Evolutionary conservation across 2,888 invertebrate species (phyloP), one percentile per base, ranked within the genome.

Genomic region (Sycophila texana): DNA sequence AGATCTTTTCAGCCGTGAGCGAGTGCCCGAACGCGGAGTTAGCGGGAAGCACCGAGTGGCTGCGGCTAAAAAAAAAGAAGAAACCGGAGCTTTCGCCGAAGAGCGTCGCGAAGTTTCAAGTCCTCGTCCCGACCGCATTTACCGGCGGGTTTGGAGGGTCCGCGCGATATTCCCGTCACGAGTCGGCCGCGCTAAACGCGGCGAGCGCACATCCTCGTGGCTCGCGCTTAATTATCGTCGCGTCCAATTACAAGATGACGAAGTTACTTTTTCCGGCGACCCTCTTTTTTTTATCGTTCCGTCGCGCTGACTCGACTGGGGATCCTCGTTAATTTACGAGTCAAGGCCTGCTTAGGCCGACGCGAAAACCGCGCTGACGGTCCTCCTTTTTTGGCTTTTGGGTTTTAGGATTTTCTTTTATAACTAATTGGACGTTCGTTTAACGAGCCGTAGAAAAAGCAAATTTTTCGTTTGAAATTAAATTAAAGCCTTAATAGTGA

Each of bases 201-300:
- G 55, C 26, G 39, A 18, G 55, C n/a, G n/a, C 66, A 20, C 3
- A 51, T 13, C 18, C 60, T 61, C 30, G 63, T 53, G 39, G 26
- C 51, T 53, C 22, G 57, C 30, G 77, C 66, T 77, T 77, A 80
- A 80, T 80, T 80, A 80, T 77, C 66, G 53, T 26, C 66, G 66
- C 70, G 77, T 67, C 77, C 71, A 77, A 80, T 80, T 80, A 74
- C 70, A 71, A 66, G 66, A 80, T 77, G 71, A 80, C 57, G 70
- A 66, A 79, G 74, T 60, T 74, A 30, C 18, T 30, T 18, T 30
- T 7, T 47, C 30, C 57, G 47, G 49, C 47, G 30, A 47, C 63
- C 39, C 39, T 39, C 10, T 39, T 39, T 63, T 10, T 71, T 77
- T 65, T 60, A 10, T 16, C 16, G 53, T 13, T n/a, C n/a, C 63